A percentile compares a stretch with the other conserved stretches of the same genome.
Conservation (phyloP, 2,797 vertebrate genomes). For the Tangara arthus region DNA sequence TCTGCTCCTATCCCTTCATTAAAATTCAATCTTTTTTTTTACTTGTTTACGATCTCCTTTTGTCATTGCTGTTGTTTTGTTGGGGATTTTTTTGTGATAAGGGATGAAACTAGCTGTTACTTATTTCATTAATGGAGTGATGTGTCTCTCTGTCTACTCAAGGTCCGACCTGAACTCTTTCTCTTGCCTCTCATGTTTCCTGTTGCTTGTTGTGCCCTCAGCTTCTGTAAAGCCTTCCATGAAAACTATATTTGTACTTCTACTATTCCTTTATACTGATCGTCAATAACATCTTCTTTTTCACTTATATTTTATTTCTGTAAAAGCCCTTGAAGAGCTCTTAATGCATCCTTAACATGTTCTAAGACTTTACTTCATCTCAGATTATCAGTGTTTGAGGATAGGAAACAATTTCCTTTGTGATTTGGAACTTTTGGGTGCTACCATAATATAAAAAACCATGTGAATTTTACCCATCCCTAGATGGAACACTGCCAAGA, state of each 20-base stretch:
- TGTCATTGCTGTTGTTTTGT: neutral
- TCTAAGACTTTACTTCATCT: neutral
- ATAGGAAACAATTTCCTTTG: neutral
- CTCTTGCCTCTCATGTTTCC: neutral
- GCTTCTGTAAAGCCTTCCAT: neutral
- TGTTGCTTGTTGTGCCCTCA: neutral
- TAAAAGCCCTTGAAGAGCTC: neutral
- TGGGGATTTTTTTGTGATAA: neutral
- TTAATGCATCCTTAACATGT: neutral
- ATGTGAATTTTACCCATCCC: neutral
- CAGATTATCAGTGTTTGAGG: neutral
- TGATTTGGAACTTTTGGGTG: neutral
- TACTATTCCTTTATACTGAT: neutral
- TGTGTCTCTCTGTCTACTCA: neutral
- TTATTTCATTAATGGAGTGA: neutral
- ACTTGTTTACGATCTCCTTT: neutral
- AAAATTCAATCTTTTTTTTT: neutral
- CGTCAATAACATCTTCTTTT: neutral
- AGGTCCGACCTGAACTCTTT: neutral
- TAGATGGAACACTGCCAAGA: neutral
- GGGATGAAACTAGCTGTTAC: neutral
- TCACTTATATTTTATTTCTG: neutral
- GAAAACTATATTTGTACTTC: neutral
- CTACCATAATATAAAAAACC: neutral
- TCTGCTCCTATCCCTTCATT: neutral